Percentiles rank a stretch among this genome's conserved stretches.
Conservation (phyloP, 1,140 invertebrate genomes). For the Muscidifurax raptorellus region DNA sequence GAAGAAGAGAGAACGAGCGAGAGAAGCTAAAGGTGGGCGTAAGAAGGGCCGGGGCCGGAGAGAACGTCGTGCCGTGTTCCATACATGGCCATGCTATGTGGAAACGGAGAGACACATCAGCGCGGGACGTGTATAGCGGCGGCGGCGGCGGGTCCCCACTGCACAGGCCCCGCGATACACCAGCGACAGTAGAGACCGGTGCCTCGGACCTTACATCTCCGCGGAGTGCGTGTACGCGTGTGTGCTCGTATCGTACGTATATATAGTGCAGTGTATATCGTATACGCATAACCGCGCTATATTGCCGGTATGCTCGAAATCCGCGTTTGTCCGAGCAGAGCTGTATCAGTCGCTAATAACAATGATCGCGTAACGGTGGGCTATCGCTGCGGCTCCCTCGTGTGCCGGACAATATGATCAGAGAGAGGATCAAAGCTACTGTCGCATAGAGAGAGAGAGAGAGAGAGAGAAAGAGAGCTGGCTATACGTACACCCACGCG, state of each 20-base stretch:
- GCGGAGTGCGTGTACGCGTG: background rate
- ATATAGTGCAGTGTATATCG: too few relatives aligned
- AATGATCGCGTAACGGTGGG: too few relatives aligned
- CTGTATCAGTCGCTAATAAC: too few relatives aligned
- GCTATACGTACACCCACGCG: constrained; percentile 49
- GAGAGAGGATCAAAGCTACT: background rate
- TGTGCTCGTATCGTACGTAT: too few relatives aligned
- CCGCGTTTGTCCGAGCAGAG: too few relatives aligned
- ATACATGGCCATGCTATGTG: constrained; percentile 76
- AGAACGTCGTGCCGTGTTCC: constrained; percentile 68
- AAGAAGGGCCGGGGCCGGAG: constrained; percentile 56
- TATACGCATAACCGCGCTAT: too few relatives aligned
- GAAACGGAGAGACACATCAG: constrained; percentile 68
- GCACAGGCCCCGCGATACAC: constrained; percentile 48
- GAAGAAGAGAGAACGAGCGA: constrained; percentile 38
- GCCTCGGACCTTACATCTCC: background rate
- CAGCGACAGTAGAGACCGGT: background rate
- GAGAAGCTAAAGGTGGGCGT: constrained; percentile 60
- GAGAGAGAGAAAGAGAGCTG: too few relatives aligned
- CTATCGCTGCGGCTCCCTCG: too few relatives aligned
- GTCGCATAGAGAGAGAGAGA: background rate
- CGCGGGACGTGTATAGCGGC: constrained; percentile 52
- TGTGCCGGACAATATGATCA: background rate
- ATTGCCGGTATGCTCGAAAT: too few relatives aligned
- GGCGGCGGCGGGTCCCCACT: constrained; percentile 59